phyloP scores from a whole-genome alignment of 1,140 invertebrate species.

The Sitobion miscanthi region DNA sequence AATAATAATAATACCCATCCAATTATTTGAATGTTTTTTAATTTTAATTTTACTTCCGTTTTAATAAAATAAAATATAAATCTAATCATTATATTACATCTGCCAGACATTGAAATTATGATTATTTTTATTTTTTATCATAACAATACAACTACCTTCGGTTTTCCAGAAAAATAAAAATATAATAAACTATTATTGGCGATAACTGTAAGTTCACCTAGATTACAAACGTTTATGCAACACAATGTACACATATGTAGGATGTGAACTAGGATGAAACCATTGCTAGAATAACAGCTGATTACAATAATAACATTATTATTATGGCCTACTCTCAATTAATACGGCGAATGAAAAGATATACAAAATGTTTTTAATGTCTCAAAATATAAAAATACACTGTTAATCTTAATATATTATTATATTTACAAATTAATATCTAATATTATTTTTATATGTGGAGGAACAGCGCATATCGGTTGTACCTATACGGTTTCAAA shows the following conservation, averaged over 20 bases:
- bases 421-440: background rate
- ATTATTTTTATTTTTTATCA: background rate
- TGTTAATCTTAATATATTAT: background rate
- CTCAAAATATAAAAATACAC: background rate
- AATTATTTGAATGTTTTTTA: background rate
- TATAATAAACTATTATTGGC: background rate
- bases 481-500: background rate
- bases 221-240: background rate
- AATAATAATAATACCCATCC: background rate
- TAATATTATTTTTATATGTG: background rate
- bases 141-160: background rate
- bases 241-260: background rate
- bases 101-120: background rate
- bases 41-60: background rate
- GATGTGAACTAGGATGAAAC: background rate
- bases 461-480: background rate
- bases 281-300: background rate
- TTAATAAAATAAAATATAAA: background rate
- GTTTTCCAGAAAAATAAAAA: background rate
- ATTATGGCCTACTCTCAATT: background rate
- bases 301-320: background rate
- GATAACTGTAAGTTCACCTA: background rate
- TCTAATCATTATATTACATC: background rate
- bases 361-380: slow-evolving; percentile 31
- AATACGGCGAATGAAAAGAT: background rate